Conservation (phyloP, 2,113 vertebrate species). For the Egretta garzetta region DNA sequence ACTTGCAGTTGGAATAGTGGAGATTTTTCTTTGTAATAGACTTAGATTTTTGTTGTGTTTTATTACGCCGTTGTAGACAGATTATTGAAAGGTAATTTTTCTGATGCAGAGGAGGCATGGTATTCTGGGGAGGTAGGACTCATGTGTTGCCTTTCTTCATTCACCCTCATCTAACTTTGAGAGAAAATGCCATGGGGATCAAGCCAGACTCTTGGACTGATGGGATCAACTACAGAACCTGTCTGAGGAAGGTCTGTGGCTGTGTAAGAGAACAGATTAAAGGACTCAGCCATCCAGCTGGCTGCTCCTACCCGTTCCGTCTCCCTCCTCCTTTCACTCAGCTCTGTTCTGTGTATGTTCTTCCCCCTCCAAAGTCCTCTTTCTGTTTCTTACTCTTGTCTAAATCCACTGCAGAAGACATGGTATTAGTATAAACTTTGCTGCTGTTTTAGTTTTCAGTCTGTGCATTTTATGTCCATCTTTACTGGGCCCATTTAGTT, state of each 20-base stretch:
- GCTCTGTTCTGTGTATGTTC: not conserved
- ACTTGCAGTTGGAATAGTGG: not conserved
- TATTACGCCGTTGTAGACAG: not conserved
- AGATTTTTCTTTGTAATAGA: not conserved
- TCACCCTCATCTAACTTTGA: not conserved
- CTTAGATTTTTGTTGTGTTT: not conserved
- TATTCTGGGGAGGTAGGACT: not conserved
- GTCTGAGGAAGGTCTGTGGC: not conserved
- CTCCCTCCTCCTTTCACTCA: not conserved
- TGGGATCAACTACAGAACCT: not conserved
- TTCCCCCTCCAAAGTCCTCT: not conserved
- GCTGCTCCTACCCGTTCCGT: fast-evolving
- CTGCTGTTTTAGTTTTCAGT: not conserved
- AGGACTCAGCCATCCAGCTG: not conserved
- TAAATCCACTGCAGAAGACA: not conserved
- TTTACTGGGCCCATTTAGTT: not conserved
- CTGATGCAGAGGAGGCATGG: not conserved
- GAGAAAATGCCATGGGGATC: not conserved
- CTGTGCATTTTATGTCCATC: not conserved
- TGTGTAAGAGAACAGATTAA: not conserved
- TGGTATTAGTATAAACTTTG: fast-evolving
- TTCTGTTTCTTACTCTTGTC: not conserved
- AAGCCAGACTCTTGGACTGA: not conserved
- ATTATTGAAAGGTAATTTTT: not conserved
- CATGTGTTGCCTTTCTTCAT: fast-evolving